phyloP scores from a whole-genome alignment of 2,797 vertebrate species.

The Pantherophis vulpinus region DNA sequence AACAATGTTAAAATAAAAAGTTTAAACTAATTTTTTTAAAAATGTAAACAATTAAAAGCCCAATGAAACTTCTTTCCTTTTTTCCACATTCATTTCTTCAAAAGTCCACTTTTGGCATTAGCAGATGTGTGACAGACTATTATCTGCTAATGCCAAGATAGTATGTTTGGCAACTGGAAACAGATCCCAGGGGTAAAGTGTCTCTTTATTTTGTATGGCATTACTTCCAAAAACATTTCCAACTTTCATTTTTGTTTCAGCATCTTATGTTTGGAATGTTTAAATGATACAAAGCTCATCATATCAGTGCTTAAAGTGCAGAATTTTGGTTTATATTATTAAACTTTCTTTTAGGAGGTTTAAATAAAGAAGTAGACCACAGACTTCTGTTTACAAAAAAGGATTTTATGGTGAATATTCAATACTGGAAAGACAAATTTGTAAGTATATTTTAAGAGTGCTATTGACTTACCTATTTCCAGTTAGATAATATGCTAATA shows the following conservation, averaged over 20 bases:
- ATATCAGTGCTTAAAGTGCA: background rate
- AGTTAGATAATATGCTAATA: background rate
- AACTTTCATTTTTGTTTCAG: background rate
- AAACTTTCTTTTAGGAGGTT: slow-evolving; percentile 7
- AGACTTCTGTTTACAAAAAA: slow-evolving; percentile 12
- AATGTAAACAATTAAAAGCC: background rate
- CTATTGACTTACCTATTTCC: background rate
- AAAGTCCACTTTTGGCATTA: background rate
- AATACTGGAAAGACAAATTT: background rate
- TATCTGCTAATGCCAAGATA: background rate
- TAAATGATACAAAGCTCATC: background rate
- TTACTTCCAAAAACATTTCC: background rate
- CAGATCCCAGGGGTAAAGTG: background rate
- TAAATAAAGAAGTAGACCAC: background rate
- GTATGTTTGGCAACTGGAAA: background rate
- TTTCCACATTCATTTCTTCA: background rate
- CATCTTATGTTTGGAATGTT: background rate
- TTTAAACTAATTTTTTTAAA: no score
- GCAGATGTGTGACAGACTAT: background rate
- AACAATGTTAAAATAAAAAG: no score
- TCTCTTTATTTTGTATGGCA: background rate
- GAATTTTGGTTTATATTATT: background rate
- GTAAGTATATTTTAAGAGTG: slow-evolving; percentile 2
- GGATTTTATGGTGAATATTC: background rate
- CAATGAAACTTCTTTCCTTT: background rate